Conservation (phyloP, 2,113 vertebrate species). For the Struthidea cinerea region DNA sequence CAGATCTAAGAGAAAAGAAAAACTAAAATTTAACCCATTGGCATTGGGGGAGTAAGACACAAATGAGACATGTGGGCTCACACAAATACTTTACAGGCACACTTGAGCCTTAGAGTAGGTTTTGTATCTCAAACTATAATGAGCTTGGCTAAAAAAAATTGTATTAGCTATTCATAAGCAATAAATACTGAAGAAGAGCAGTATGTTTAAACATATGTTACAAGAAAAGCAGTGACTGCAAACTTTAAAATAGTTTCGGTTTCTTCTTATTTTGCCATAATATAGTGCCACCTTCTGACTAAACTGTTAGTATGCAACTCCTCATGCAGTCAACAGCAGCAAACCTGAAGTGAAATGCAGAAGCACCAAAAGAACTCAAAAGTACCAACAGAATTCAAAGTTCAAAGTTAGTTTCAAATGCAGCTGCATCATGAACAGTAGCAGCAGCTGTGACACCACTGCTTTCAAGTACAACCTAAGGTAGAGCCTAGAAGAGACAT, state of each 20-base stretch:
- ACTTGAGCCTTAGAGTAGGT: neutral
- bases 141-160: neutral
- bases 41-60: neutral
- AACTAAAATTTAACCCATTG: neutral
- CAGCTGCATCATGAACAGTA: neutral
- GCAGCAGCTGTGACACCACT: neutral
- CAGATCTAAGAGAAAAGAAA: neutral
- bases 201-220: neutral
- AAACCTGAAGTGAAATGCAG: neutral
- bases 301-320: neutral
- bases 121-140: neutral
- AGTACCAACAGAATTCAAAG: neutral
- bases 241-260: neutral
- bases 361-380: neutral
- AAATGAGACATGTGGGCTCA: neutral
- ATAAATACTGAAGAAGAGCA: neutral
- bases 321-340: neutral
- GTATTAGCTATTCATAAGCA: neutral
- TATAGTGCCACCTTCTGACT: constrained; percentile 17
- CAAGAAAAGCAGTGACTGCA: neutral
- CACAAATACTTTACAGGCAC: neutral
- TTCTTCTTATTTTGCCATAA: neutral
- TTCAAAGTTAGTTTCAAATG: neutral
- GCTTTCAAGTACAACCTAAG: neutral
- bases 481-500: neutral